These are phyloP conservation scores for Ephestia elutella DNA, from an alignment of 1,140 invertebrate species.

Conservation along the genomic window DNA sequence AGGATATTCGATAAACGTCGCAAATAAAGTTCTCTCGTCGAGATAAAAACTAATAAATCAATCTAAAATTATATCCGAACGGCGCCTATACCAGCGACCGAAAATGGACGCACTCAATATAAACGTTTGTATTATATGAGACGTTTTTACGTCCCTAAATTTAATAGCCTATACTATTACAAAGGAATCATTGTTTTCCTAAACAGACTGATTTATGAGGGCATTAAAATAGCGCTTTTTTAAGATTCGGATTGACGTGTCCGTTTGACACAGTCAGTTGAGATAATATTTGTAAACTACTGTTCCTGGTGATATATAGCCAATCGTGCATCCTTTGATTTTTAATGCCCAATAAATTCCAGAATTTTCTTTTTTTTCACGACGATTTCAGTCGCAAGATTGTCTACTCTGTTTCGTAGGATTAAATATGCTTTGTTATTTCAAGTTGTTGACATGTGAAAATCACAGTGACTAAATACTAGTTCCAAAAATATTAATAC, in stretches of 20 bases:
- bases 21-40: slow-evolving; percentile 1
- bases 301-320: slow-evolving; percentile 5
- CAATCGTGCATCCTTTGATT: slow-evolving; percentile 7
- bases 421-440: not conserved
- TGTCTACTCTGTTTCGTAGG: not conserved
- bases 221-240: slow-evolving; percentile 6
- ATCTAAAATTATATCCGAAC: slow-evolving; percentile 7
- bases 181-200: slow-evolving; percentile 10
- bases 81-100: not conserved
- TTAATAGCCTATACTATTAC: slow-evolving; percentile 11
- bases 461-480: not conserved
- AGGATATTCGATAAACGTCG: not conserved
- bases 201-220: slow-evolving; percentile 8
- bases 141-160: slow-evolving; percentile 9
- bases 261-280: slow-evolving; percentile 9
- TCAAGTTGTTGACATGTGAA: not conserved
- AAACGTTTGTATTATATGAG: slow-evolving; percentile 5
- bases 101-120: not conserved
- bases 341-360: slow-evolving; percentile 5
- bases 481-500: not conserved
- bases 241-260: slow-evolving; percentile 4
- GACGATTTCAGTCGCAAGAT: not conserved
- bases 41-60: slow-evolving; percentile 3
- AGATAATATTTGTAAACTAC: slow-evolving; percentile 9
- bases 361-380: not conserved